Evolutionary conservation across 1,140 invertebrate species (phyloP), one percentile per base, ranked within the genome.

Genomic region (Berghia stephanieae): DNA sequence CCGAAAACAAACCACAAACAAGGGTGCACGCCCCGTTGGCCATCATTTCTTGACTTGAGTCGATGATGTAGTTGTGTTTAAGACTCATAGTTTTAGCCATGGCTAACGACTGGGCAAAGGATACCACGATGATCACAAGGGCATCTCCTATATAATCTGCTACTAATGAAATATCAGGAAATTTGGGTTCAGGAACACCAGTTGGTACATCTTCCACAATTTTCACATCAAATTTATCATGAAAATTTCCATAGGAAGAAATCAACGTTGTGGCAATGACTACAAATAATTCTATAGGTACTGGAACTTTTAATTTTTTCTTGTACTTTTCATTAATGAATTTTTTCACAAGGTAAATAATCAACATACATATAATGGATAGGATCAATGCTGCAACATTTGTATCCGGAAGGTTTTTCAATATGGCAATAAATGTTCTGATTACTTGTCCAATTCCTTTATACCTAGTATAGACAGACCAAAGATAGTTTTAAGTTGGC

Each of bases 241-340:
- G 10, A 34, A 78, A 27, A 13, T 55, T 42, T 16, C 38, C 40
- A 21, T 63, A 71, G 31, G 24, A 57, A 6, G 36, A 60, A 5
- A 71, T 2, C 5, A 78, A n/a, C 18, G 76, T 72, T 8, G 38
- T 69, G 16, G 72, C 0, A 8, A 78, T 60, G 36, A 71, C 10
- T 3, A 89, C 84, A 52, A 90, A 80, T 21, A 90, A 77, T 66
- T 90, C 89, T n/a, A 89, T 88, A 8, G 89, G 89, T 24, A 90
- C 81, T 16, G 89, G 89, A 63, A 89, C 84, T 57, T 83, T 85
- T 52, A 90, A 71, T 73, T 84, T 84, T 0, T 78, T 67, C 71
- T 84, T 85, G 69, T 85, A 86, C 34, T 87, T 75, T 60, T 86
- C 82, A 76, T 90, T 90, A 31, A 86, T 81, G 34, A 83, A 86